These are phyloP conservation scores for Hemithea aestivaria DNA, from an alignment of 2,888 invertebrate genomes.

Conservation along the genomic window DNA sequence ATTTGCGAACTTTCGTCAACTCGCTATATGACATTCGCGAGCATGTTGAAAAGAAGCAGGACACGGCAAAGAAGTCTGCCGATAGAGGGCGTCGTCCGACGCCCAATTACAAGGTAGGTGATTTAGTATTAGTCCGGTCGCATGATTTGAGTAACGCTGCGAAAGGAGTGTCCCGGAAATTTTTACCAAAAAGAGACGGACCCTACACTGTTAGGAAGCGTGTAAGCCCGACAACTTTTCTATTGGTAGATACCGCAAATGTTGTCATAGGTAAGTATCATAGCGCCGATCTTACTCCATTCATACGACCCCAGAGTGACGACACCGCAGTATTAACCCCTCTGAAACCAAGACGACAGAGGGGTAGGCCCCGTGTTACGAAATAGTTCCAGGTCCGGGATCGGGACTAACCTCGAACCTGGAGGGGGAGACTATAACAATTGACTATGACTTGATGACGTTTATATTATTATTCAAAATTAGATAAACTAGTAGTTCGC, in stretches of 20 bases:
- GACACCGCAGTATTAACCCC: no score
- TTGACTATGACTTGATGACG: no score
- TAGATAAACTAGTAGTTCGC: no score
- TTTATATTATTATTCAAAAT: no score
- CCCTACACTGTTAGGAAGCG: background rate
- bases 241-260: background rate
- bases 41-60: background rate
- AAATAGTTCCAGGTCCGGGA: background rate
- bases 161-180: background rate
- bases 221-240: background rate
- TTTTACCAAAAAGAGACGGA: conserved; percentile 1
- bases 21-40: background rate
- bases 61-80: background rate
- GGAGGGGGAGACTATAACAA: conserved; percentile 1
- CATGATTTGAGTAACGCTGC: conserved; percentile 1
- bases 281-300: background rate
- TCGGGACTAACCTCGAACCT: background rate
- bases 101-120: background rate
- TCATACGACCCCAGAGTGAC: background rate
- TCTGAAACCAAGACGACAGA: background rate
- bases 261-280: background rate
- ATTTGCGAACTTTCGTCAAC: background rate
- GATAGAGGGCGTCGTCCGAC: background rate
- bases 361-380: background rate
- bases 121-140: background rate